Evolutionary conservation across 2,797 vertebrate genomes (phyloP).

Genomic region (Gymnodraco acuticeps): DNA sequence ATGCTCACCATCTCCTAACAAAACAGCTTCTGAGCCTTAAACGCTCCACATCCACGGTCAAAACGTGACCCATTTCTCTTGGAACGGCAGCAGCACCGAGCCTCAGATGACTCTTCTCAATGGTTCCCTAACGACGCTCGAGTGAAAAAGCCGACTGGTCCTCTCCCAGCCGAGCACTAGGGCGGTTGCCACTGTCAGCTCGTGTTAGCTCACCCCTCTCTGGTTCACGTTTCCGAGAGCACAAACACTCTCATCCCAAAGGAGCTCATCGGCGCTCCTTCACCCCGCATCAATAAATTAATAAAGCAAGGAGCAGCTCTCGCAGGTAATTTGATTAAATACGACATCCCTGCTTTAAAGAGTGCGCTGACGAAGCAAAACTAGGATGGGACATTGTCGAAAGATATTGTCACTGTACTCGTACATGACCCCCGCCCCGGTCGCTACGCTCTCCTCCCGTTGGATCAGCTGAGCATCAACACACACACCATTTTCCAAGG

Average conservation of each 20-base stretch:
- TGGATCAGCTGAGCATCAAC: conserved; percentile 57
- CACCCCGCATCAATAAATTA: conserved; percentile 76
- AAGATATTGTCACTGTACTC: conserved; percentile 78
- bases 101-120: conserved; percentile 72
- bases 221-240: conserved; percentile 73
- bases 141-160: conserved; percentile 75
- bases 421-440: conserved; percentile 68
- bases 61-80: conserved; percentile 47
- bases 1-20: conserved; percentile 40
- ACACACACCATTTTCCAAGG: conserved; percentile 72
- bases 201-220: conserved; percentile 77
- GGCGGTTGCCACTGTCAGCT: conserved; percentile 80
- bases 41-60: conserved; percentile 62
- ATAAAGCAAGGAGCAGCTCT: conserved; percentile 80
- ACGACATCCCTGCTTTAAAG: conserved; percentile 82
- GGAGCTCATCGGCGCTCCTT: conserved; percentile 71
- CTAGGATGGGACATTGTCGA: conserved; percentile 73
- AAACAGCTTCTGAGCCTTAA: conserved; percentile 56
- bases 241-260: conserved; percentile 77
- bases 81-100: conserved; percentile 50
- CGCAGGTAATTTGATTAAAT: conserved; percentile 86
- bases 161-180: conserved; percentile 65
- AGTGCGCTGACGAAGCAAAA: conserved; percentile 81
- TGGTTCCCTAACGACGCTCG: conserved; percentile 75
- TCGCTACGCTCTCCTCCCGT: conserved; percentile 34